phyloP scores from a whole-genome alignment of 2,888 invertebrate genomes.

The Dermolepida albohirtum region DNA sequence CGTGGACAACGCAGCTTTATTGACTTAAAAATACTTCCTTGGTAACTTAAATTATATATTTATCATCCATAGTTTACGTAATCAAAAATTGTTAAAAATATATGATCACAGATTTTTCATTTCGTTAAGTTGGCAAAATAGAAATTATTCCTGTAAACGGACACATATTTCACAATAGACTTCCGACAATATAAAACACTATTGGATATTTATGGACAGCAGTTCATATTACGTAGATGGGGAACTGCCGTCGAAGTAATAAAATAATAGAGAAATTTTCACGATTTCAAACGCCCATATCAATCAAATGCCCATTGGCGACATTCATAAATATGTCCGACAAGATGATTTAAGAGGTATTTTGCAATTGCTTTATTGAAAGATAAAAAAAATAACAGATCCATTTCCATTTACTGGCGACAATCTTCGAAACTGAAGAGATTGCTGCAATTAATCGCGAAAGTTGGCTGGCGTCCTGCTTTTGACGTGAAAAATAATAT shows the following conservation, averaged over 20 bases:
- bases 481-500: constrained; percentile 5
- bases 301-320: constrained; percentile 41
- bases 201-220: constrained; percentile 23
- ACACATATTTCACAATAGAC: constrained; percentile 17
- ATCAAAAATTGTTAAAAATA: too few relatives aligned
- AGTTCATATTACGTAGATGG: constrained; percentile 23
- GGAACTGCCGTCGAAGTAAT: constrained; percentile 37
- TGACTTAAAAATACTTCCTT: too few relatives aligned
- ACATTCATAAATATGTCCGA: constrained; percentile 52
- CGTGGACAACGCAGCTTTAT: too few relatives aligned
- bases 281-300: constrained; percentile 38
- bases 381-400: constrained; percentile 56
- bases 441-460: constrained; percentile 24
- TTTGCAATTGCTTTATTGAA: constrained; percentile 56
- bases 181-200: constrained; percentile 26
- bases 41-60: too few relatives aligned
- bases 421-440: constrained; percentile 44
- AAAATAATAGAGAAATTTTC: constrained; percentile 42
- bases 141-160: constrained; percentile 4
- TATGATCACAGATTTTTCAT: too few relatives aligned
- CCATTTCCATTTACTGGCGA: constrained; percentile 47
- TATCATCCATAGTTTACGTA: too few relatives aligned
- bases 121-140: neutral
- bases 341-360: constrained; percentile 53
- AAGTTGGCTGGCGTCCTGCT: constrained; percentile 23